Evolutionary conservation across 92 coral and sea anemone species (phyloP).

Genomic region (Heteractis magnifica): DNA sequence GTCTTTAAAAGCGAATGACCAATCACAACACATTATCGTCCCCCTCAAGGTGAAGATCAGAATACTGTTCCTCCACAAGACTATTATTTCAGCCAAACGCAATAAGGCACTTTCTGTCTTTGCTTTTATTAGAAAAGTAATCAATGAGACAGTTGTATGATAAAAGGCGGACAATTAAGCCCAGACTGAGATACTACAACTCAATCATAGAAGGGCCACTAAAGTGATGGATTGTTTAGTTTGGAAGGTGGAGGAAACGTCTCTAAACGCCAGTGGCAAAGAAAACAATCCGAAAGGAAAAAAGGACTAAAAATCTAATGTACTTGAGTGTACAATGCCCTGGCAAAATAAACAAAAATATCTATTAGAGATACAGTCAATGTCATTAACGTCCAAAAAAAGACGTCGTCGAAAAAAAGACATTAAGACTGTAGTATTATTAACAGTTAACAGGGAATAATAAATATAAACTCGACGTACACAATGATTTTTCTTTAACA

Average conservation of each 20-base stretch:
- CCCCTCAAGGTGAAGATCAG: slow-evolving; percentile 3
- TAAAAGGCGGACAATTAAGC: not conserved
- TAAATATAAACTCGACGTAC: no score
- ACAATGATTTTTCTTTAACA: no score
- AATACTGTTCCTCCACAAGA: not conserved
- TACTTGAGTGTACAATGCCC: not conserved
- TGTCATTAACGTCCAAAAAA: no score
- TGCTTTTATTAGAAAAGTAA: not conserved
- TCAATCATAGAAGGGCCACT: not conserved
- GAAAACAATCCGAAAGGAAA: not conserved
- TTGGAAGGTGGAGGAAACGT: not conserved
- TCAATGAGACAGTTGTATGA: slow-evolving; percentile 1
- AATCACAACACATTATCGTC: not conserved
- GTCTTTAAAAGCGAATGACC: not conserved
- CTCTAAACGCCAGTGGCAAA: slow-evolving; percentile 7
- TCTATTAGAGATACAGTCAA: no score
- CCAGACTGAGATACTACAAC: not conserved
- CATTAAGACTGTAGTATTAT: no score
- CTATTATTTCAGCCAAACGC: slow-evolving; percentile 3
- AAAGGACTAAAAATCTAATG: not conserved
- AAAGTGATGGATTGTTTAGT: slow-evolving; percentile 8
- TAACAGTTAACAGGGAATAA: no score
- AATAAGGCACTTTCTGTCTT: slow-evolving; percentile 4
- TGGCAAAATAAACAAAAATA: not conserved
- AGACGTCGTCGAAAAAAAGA: no score